Base-by-base conservation (phyloP, 1,140 invertebrate species). In the Cydia strobilella region DNA sequence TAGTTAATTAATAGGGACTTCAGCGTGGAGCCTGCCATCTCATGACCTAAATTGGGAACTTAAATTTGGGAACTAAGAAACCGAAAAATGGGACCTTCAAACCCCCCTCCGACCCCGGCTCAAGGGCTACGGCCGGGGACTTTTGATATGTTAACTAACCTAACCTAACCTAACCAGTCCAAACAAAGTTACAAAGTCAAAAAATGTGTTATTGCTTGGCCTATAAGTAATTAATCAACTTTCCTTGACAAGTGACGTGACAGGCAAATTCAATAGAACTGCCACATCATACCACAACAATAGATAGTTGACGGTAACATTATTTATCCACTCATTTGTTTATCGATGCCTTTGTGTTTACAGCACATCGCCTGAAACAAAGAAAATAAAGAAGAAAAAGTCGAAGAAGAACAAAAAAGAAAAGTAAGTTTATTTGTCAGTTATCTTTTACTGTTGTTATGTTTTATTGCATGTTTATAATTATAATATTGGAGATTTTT, bases 331-430 rank as follows among this genome's bases (percentile, higher is more conserved):
- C 13, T 2, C 63, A 69, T 13, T 48, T 69, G 48, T 72, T 72
- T 73, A 73, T 42, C n/a, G 18, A 65, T 0, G 23, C 31, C 73
- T 66, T 45, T 72, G 77, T 72, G 77, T 77, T 94, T 94, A 0
- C 86, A 95, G 95, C 81, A 91, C 93, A 74, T 94, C 94, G 82
- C 94, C 95, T 79, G 95, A 95, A 84, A 91, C 92, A 15, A 95
- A 94, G 82, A 95, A 95, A 85, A 91, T 94, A 39, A 95, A 95
- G 82, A 95, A 95, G 93, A 95, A 95, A 86, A 96, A 95, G 85
- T 95, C 94, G 0, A 96, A 95, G 86, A 95, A 95, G 84, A 94
- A 94, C 80, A 95, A 95, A 86, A 95, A 95, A 92, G 95, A 95
- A 78, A 95, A 94, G 95, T 96, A 94, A 93, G 90, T 89, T 35